These are phyloP conservation scores for Notodonta dromedarius DNA, from an alignment of 2,888 invertebrate genomes.

Conservation along the genomic window DNA sequence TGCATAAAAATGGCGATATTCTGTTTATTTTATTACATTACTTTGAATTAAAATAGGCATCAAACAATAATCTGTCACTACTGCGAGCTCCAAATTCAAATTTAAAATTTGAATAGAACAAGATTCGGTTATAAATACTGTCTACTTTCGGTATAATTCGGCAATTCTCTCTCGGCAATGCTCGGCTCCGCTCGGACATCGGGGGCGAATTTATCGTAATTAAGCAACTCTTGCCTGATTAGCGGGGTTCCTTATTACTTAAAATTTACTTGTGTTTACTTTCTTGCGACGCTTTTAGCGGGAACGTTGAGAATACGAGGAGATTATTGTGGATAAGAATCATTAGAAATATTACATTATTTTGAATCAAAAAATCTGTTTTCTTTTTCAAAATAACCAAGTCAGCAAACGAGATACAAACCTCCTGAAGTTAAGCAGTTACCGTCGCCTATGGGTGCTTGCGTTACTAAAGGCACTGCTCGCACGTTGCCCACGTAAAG, in stretches of 20 bases:
- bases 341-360: background rate
- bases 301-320: slow-evolving; percentile 33
- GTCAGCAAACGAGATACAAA: no score
- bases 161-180: background rate
- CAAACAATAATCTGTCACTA: slow-evolving; percentile 6
- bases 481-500: no score
- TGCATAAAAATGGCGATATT: background rate
- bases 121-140: slow-evolving; percentile 29
- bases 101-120: slow-evolving; percentile 29
- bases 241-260: slow-evolving; percentile 74
- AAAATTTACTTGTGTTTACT: slow-evolving; percentile 72
- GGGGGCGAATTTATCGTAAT: slow-evolving; percentile 68
- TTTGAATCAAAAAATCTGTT: no score
- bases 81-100: slow-evolving; percentile 21
- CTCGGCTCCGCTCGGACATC: slow-evolving; percentile 32
- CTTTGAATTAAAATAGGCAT: slow-evolving; percentile 18
- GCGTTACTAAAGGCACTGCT: no score
- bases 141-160: slow-evolving; percentile 18
- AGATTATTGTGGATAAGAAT: slow-evolving; percentile 42
- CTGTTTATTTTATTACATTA: no score
- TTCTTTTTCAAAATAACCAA: no score
- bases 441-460: no score
- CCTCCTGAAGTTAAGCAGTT: no score
- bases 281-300: slow-evolving; percentile 66
- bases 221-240: slow-evolving; percentile 61